Evolutionary conservation across 2,888 invertebrate species (phyloP).

Genomic region (Epinotia ramella): DNA sequence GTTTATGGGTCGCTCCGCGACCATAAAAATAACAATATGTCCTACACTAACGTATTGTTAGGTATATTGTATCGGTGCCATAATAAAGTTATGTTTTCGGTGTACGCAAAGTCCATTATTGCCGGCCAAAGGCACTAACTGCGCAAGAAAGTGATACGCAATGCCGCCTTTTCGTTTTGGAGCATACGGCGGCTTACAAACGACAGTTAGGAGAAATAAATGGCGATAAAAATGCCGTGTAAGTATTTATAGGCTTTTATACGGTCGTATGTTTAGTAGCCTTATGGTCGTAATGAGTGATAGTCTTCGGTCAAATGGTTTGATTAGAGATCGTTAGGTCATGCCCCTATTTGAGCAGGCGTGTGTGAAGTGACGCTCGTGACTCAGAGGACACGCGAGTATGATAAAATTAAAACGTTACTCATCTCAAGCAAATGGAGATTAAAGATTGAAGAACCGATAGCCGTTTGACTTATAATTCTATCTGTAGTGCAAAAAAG

Average conservation of each 20-base stretch:
- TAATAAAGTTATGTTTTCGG: constrained; percentile 43
- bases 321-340: background rate
- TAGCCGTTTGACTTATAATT: too few relatives aligned
- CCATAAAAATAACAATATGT: constrained; percentile 67
- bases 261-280: constrained; percentile 8
- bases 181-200: constrained; percentile 7
- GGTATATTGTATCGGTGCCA: constrained; percentile 45
- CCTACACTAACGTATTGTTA: constrained; percentile 55
- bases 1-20: constrained; percentile 63
- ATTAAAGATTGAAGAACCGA: too few relatives aligned
- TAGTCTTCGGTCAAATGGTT: constrained; percentile 8
- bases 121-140: constrained; percentile 7
- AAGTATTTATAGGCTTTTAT: constrained; percentile 25
- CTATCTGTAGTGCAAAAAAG: too few relatives aligned
- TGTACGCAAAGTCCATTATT: constrained; percentile 25
- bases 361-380: background rate
- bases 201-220: constrained; percentile 15
- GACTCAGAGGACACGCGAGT: background rate
- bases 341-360: background rate
- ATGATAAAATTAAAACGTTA: background rate
- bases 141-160: background rate
- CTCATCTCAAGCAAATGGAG: background rate
- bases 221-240: constrained; percentile 9
- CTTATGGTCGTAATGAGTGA: constrained; percentile 3
- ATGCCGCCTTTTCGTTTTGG: constrained; percentile 7